Base-by-base conservation (phyloP, 2,888 invertebrate species). In the Xestia c-nigrum region DNA sequence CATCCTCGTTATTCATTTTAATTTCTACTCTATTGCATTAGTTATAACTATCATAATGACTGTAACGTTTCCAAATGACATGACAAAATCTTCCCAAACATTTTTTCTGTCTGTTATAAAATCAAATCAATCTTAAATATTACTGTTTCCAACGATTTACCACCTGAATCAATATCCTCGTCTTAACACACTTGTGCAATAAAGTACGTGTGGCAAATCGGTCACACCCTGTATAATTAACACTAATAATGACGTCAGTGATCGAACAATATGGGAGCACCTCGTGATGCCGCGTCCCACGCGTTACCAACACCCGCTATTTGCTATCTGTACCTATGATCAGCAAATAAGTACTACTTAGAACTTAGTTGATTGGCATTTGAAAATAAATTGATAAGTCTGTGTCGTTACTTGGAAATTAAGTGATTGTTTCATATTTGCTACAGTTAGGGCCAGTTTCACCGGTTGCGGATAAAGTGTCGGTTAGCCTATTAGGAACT, bases 261-360 rank as follows among this genome's bases (percentile, higher is more conserved):
- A 92, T 92, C 91, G 90, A 92, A 91, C 89, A 66, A 85, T 91
- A 92, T 92, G 92, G 82, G 92, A 92, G 90, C 89, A 90, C 87
- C 81, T 85, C 72, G 71, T 3, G 21, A 12, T 68, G 61, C 65
- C 47, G 78, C 81, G 86, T 92, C 92, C 87, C 92, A 92, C 92
- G 92, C 75, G 85, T 85, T 87, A 38, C 75, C 81, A 9, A 64
- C 80, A 85, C 80, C 65, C 52, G 66, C 38, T 72, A 78, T 71
- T 68, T 72, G 78, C 72, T 84, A 73, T 76, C 76, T 46, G 59
- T 77, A 72, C 78, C 72, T 75, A 68, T 57, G 57, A 67, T 84
- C 83, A 86, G 79, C 83, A 79, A 74, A 76, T 70, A 72, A 52
- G 19, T 59, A 21, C n/a, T 75, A 79, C 85, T 40, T 2, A n/a